A percentile compares a stretch with the other conserved stretches of the same genome.
These are phyloP conservation scores for Nothocercus julius DNA, from an alignment of 2,113 vertebrate genomes.

Conservation along the genomic window DNA sequence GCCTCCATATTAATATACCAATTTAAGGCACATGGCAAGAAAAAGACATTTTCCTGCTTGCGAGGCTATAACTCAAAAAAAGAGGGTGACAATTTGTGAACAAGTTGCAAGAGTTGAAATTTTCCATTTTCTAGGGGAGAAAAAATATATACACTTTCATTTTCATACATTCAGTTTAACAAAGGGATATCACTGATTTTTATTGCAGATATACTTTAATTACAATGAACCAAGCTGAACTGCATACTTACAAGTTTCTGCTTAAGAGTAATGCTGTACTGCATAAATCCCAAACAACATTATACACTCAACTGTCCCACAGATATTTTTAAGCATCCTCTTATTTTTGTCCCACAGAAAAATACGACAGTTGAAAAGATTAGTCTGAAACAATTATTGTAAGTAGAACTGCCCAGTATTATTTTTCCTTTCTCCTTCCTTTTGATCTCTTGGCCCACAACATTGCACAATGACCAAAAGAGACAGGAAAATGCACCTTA, in stretches of 20 bases:
- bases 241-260: neutral
- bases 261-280: neutral
- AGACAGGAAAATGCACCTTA: neutral
- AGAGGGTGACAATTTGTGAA: constrained; percentile 40
- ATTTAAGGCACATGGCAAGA: constrained; percentile 44
- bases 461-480: neutral
- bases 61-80: constrained; percentile 35
- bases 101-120: neutral
- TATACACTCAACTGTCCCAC: neutral
- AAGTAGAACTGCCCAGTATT: too few species aligned
- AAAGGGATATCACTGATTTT: neutral
- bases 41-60: constrained; percentile 22
- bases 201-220: constrained; percentile 48
- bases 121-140: neutral
- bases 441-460: neutral
- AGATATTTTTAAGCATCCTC: neutral
- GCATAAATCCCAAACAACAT: neutral
- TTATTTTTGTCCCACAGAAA: neutral
- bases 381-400: neutral
- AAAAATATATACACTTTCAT: neutral
- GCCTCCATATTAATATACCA: constrained; percentile 33
- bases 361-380: neutral
- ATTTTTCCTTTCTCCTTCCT: neutral
- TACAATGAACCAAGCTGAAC: neutral
- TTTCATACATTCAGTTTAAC: neutral